Conservation (phyloP, 2,797 vertebrate genomes). For the Eulemur mongoz region DNA sequence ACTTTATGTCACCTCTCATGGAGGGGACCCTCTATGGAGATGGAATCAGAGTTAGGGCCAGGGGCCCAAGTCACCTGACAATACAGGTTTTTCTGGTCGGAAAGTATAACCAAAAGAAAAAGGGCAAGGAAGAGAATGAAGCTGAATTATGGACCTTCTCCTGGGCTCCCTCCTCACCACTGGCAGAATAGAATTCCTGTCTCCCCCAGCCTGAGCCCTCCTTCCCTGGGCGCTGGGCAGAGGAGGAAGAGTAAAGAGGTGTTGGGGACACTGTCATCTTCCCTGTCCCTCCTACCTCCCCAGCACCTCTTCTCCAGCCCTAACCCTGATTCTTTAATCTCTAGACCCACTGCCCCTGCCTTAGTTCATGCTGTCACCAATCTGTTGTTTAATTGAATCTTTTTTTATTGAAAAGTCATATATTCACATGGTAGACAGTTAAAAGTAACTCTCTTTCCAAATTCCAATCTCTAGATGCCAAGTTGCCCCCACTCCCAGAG, state of each 20-base stretch:
- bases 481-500: neutral
- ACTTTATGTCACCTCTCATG: neutral
- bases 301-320: neutral
- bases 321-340: neutral
- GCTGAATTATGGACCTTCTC: neutral
- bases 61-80: neutral
- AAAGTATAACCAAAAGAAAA: neutral
- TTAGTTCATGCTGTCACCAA: neutral
- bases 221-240: neutral
- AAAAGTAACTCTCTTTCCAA: neutral
- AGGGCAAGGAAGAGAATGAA: neutral
- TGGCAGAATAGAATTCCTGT: neutral
- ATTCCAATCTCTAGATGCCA: neutral
- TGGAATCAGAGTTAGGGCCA: neutral
- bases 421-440: neutral
- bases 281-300: neutral
- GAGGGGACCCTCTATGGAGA: neutral
- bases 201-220: neutral
- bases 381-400: neutral
- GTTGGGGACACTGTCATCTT: neutral
- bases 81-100: neutral
- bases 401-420: neutral
- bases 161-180: neutral
- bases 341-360: neutral
- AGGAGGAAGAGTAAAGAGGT: neutral